Base-by-base conservation (phyloP, 2,797 vertebrate species). In the Phoeniculus purpureus region DNA sequence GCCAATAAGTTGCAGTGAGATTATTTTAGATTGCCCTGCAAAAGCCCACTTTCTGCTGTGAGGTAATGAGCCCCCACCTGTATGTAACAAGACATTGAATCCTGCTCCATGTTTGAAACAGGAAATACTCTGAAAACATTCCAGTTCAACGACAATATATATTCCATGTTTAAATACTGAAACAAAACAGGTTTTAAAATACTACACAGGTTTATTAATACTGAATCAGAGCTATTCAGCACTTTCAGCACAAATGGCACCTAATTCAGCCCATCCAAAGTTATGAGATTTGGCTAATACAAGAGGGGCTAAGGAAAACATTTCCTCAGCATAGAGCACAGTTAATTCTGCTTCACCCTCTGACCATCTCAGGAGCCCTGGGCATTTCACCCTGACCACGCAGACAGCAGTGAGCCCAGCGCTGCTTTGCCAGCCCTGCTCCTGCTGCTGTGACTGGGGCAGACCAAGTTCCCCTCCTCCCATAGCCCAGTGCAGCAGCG, bases 401-500 rank as follows among this genome's bases (percentile, higher is more conserved):
- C 19, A 2, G 31, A 18, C 14, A 27, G 17, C 37, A 7, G 2
- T 0, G 16, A 31, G 20, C 29, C 14, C 62, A 13, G 18, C 3
- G 31, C 37, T 45, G 31, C 55, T 48, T 16, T n/a, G 13, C 37
- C 12, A 47, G 0, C n/a, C 29, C 51, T 27, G 26, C 10, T 13
- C 12, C 74, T 20, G 45, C 31, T 2, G 5, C 61, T 34, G 6
- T 9, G 18, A 18, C 27, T 1, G 1, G 22, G n/a, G 32, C 77
- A 75, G 27, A 21, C 21, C 12, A 3, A 3, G 5, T 9, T 68
- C 15, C 8, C 8, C 12, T 25, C 66, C 34, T 2, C 2, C 13
- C n/a, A 8, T 29, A 47, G 50, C 20, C 10, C 66, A 34, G 5
- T 1, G 15, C 31, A 14, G 45, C n/a, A 65, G 40, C 20, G 2